A percentile compares a stretch with the other conserved stretches of the same genome.
Conservation (phyloP, 2,797 vertebrate species). For the Tokudaia tokunoshimensis region DNA sequence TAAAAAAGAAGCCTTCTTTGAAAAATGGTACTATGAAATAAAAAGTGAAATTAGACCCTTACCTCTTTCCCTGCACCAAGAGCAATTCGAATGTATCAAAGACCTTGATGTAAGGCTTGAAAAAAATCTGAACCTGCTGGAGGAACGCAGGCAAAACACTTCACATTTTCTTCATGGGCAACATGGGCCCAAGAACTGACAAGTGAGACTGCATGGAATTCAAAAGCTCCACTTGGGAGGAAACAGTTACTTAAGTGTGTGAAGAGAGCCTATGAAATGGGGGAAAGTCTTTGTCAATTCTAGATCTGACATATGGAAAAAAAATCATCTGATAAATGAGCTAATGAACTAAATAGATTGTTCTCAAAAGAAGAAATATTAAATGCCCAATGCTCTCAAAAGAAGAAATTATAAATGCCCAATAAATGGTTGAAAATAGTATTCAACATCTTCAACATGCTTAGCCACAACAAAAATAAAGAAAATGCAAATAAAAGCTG, state of each 20-base stretch:
- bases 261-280: neutral
- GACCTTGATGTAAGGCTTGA: neutral
- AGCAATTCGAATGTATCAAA: neutral
- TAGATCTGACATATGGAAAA: neutral
- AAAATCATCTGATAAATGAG: neutral
- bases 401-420: neutral
- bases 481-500: neutral
- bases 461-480: neutral
- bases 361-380: neutral
- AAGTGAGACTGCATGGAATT: neutral
- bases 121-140: too few species aligned
- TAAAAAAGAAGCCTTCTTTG: neutral
- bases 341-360: neutral
- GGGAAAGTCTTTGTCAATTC: neutral
- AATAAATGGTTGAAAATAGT: neutral
- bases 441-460: neutral
- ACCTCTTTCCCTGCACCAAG: neutral
- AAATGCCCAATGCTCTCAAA: neutral
- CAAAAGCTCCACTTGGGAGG: neutral
- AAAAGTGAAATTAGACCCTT: neutral
- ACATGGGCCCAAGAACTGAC: neutral
- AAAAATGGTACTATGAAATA: neutral
- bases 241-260: neutral
- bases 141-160: neutral
- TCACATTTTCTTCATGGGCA: neutral